Conservation (phyloP, 2,888 invertebrate species). For the Torymus auratus region DNA sequence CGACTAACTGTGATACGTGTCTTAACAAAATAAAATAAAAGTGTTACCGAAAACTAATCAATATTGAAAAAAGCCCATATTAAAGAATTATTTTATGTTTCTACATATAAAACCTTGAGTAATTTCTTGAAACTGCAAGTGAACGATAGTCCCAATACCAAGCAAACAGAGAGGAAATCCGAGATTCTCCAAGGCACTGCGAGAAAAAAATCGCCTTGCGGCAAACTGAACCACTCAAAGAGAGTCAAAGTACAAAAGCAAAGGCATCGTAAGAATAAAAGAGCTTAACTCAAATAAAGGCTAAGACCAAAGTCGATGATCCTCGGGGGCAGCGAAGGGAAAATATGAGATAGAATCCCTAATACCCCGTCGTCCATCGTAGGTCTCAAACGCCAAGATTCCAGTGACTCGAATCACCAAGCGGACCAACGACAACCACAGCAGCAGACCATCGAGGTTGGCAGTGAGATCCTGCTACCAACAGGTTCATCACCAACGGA, state of each 20-base stretch:
- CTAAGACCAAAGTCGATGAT: slow-evolving; percentile 10
- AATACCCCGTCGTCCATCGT: slow-evolving; percentile 55
- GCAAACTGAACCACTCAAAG: background rate
- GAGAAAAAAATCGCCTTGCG: background rate
- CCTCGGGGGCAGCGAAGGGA: slow-evolving; percentile 15
- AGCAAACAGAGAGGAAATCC: background rate
- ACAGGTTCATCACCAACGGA: slow-evolving; percentile 72
- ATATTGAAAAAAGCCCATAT: too few relatives aligned
- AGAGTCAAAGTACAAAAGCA: background rate
- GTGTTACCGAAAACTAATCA: too few relatives aligned
- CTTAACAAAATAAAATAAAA: too few relatives aligned
- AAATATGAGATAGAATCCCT: slow-evolving; percentile 6
- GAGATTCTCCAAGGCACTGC: slow-evolving; percentile 37
- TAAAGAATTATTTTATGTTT: too few relatives aligned
- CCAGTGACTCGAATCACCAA: slow-evolving; percentile 62
- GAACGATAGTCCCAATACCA: too few relatives aligned
- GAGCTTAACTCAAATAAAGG: background rate
- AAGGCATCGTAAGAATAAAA: background rate
- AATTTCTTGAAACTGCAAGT: too few relatives aligned
- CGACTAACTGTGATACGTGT: too few relatives aligned
- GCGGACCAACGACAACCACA: slow-evolving; percentile 31
- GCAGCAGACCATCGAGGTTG: slow-evolving; percentile 71
- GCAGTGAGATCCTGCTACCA: slow-evolving; percentile 74
- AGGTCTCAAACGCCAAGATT: slow-evolving; percentile 60
- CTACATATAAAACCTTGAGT: too few relatives aligned